A percentile compares a stretch with the other conserved stretches of the same genome.
Evolutionary conservation across 2,113 vertebrate genomes (phyloP).

Genomic region (Periophthalmus modestus): DNA sequence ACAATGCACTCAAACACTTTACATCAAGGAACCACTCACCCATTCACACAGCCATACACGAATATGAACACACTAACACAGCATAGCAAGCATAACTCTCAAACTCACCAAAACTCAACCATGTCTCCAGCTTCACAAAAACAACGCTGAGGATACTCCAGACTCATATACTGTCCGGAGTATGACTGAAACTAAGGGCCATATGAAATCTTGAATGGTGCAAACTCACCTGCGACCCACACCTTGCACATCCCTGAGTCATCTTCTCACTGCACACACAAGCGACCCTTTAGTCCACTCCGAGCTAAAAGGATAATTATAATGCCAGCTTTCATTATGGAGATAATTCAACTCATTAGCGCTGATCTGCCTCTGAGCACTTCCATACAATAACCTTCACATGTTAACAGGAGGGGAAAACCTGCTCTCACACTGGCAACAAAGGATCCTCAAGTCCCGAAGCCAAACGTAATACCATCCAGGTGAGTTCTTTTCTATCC

Average conservation of each 20-base stretch:
- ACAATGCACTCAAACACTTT: no score
- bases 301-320: slow-evolving; percentile 40
- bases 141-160: no score
- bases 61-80: no score
- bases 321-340: slow-evolving; percentile 16
- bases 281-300: slow-evolving; percentile 44
- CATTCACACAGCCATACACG: no score
- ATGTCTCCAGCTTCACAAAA: no score
- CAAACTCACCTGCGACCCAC: background rate
- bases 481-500: slow-evolving; percentile 49
- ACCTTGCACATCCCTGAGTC: background rate
- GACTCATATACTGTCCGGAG: background rate
- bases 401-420: slow-evolving; percentile 25
- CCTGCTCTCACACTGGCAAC: slow-evolving; percentile 38
- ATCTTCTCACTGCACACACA: slow-evolving; percentile 54
- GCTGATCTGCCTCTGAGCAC: slow-evolving; percentile 27
- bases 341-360: slow-evolving; percentile 31
- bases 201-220: background rate
- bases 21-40: no score
- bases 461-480: slow-evolving; percentile 54
- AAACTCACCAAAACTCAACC: background rate
- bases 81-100: background rate
- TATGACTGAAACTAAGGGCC: background rate
- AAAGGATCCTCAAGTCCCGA: slow-evolving; percentile 27
- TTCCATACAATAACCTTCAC: slow-evolving; percentile 20